A percentile compares a stretch with the other conserved stretches of the same genome.
Conservation (phyloP, 2,888 invertebrate genomes). For the Epinotia demarniana region DNA sequence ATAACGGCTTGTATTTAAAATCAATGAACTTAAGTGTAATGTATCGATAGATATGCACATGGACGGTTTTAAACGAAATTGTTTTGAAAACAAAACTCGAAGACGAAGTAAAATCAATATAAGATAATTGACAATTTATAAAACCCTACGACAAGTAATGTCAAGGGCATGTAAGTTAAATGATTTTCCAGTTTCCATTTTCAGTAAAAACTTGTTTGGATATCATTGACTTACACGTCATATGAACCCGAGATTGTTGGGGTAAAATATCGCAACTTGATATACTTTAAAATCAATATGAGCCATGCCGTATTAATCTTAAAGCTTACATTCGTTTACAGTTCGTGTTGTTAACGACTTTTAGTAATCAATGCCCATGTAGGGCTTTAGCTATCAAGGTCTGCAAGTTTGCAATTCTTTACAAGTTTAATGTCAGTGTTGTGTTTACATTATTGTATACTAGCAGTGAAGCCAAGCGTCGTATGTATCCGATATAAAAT, state of each 20-base stretch:
- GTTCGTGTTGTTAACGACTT: slow-evolving; percentile 51
- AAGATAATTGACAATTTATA: slow-evolving; percentile 50
- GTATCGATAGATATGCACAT: neutral
- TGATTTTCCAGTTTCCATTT: slow-evolving; percentile 82
- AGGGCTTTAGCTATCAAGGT: slow-evolving; percentile 75
- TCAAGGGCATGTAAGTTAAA: slow-evolving; percentile 71
- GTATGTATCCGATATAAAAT: slow-evolving; percentile 14
- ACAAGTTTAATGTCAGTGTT: slow-evolving; percentile 78
- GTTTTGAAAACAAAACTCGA: slow-evolving; percentile 46
- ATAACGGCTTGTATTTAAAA: neutral
- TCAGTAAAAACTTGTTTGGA: slow-evolving; percentile 78
- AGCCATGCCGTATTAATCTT: slow-evolving; percentile 45
- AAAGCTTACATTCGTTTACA: slow-evolving; percentile 52
- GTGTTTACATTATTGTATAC: slow-evolving; percentile 71
- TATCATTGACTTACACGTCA: slow-evolving; percentile 60
- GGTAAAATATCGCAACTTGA: slow-evolving; percentile 48
- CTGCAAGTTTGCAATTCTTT: slow-evolving; percentile 74
- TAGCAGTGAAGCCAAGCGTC: slow-evolving; percentile 42
- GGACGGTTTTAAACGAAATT: neutral
- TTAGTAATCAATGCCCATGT: slow-evolving; percentile 51
- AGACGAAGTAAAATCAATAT: slow-evolving; percentile 40
- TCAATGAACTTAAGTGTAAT: neutral
- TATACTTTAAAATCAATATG: slow-evolving; percentile 39
- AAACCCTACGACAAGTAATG: slow-evolving; percentile 65
- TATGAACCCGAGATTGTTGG: slow-evolving; percentile 50